Evolutionary conservation across 2,113 vertebrate genomes (phyloP), one percentile per base, ranked within the genome.

Genomic region (Heteronetta atricapilla): DNA sequence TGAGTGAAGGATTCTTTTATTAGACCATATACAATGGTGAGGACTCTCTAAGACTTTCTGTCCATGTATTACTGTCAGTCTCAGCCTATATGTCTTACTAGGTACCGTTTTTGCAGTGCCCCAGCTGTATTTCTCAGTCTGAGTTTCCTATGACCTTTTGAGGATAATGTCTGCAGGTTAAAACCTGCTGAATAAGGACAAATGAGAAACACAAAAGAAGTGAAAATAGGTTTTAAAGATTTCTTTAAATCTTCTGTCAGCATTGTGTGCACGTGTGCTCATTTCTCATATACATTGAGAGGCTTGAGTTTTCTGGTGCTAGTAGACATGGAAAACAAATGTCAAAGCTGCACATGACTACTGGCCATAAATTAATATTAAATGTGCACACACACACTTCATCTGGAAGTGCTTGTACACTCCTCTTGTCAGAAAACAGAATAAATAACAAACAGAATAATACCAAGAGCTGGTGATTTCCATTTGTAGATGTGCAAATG

Each of bases 331-430:
- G 77, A 69, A 94, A 95, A 92, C 81, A 90, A 94, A 94, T 94
- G 48, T 85, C 90, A 96, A 85, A 78, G 67, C 59, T 93, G 64
- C 86, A 94, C n/a, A 46, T 72, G 88, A 93, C 17, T 89, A 63
- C 75, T 95, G 93, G 67, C 84, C 86, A 92, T 93, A 92, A 94
- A 95, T 94, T 72, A 96, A 94, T 96, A 89, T 90, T 89, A 92
- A 95, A 94, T 82, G n/a, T 78, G 55, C 74, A 67, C 28, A 52
- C 59, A 9, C 18, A 67, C 59, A 70, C 67, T 95, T 94, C 48
- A 75, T 84, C 76, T 96, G 69, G 55, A 89, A 91, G 58, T 69
- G 69, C 50, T 93, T 2, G 8, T 85, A 40, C 36, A 64, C 36
- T 50, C 44, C 48, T 84, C 77, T 76, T 90, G 80, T 92, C 86